Evolutionary conservation across 2,888 invertebrate species (phyloP).

Genomic region (Drosophila prostipennis): DNA sequence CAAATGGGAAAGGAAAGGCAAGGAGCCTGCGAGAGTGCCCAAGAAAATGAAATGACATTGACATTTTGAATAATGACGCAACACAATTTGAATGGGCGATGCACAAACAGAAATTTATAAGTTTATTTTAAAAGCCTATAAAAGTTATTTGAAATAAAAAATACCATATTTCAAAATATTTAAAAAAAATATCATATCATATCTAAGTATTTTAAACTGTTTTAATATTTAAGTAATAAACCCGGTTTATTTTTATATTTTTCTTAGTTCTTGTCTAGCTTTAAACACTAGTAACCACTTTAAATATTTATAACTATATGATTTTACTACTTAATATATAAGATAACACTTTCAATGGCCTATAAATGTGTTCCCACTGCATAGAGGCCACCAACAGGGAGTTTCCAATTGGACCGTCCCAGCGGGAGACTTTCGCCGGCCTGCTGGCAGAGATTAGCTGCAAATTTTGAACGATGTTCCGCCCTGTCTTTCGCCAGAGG

Average conservation of each 20-base stretch:
- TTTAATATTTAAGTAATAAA: no score
- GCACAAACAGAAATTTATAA: conserved; percentile 9
- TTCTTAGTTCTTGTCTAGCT: no score
- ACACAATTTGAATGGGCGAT: conserved; percentile 40
- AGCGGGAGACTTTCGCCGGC: conserved; percentile 29
- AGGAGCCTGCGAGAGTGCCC: conserved; percentile 18
- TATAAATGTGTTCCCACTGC: background rate
- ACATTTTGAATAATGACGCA: conserved; percentile 81
- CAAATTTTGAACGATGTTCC: conserved; percentile 44
- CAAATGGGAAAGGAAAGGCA: conserved; percentile 3
- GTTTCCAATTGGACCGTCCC: conserved; percentile 32
- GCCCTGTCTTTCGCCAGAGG: conserved; percentile 7
- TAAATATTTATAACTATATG: no score
- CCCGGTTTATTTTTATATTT: no score
- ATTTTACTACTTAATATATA: no score
- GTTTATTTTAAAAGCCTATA: background rate
- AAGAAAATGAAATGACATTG: conserved; percentile 77
- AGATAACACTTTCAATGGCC: background rate
- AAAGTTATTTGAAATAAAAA: no score
- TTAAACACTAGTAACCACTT: no score
- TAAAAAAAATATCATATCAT: no score
- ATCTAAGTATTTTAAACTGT: no score
- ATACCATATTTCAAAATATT: no score
- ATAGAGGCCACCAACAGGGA: conserved; percentile 19
- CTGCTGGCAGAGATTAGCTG: conserved; percentile 51